Evolutionary conservation across 1,140 invertebrate genomes (phyloP).

Genomic region (Saccostrea echinata): DNA sequence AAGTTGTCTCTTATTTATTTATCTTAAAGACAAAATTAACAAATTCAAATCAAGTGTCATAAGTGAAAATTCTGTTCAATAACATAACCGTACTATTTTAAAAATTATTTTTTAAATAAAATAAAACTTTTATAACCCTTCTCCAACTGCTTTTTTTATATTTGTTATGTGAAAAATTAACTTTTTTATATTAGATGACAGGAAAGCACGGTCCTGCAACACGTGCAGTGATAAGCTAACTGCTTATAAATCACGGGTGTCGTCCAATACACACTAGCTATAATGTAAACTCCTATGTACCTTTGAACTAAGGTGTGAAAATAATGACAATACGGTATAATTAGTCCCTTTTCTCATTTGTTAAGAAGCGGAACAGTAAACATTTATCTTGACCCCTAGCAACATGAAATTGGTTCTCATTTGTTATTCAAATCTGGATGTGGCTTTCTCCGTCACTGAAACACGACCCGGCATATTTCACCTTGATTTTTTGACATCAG

Average conservation of each 20-base stretch:
- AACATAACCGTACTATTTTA: too few species aligned
- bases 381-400: slow-evolving; percentile 29
- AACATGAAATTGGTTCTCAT: background rate
- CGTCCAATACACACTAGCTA: slow-evolving; percentile 29
- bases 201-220: background rate
- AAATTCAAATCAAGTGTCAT: background rate
- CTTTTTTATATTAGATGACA: background rate
- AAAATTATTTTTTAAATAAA: too few species aligned
- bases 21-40: background rate
- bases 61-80: too few species aligned
- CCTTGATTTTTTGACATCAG: slow-evolving; percentile 29
- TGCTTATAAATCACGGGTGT: slow-evolving; percentile 33
- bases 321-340: slow-evolving; percentile 6
- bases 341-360: slow-evolving; percentile 32
- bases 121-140: too few species aligned
- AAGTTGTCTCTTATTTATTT: background rate
- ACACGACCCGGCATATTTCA: slow-evolving; percentile 33
- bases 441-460: slow-evolving; percentile 4
- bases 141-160: background rate
- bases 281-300: slow-evolving; percentile 25
- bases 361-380: slow-evolving; percentile 27
- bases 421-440: slow-evolving; percentile 30
- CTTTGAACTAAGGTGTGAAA: slow-evolving; percentile 31
- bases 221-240: slow-evolving; percentile 13
- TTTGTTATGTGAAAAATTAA: background rate